phyloP scores from a whole-genome alignment of 2,888 invertebrate species.

The Bembecia ichneumoniformis region DNA sequence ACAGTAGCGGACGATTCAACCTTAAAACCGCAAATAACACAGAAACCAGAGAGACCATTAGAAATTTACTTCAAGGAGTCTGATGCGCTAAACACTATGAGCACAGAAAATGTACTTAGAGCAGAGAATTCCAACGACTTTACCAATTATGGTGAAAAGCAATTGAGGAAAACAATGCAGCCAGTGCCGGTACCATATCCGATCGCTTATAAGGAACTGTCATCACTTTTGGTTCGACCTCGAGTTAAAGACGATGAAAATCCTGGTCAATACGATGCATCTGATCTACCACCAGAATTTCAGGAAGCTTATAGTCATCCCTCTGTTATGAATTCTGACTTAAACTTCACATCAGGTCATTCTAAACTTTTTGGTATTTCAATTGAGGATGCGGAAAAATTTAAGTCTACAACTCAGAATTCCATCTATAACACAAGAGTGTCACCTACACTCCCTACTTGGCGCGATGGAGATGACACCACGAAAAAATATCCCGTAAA shows the following conservation, averaged over 20 bases:
- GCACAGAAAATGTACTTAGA: conserved; percentile 28
- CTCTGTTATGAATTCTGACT: conserved; percentile 18
- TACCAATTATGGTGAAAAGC: conserved; percentile 32
- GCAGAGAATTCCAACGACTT: conserved; percentile 46
- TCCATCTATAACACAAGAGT: conserved; percentile 68
- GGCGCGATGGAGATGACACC: conserved; percentile 51
- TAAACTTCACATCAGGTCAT: conserved; percentile 73
- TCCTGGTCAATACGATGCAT: conserved; percentile 14
- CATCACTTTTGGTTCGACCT: background rate
- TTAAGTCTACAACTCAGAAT: conserved; percentile 63
- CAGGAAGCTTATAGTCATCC: conserved; percentile 30
- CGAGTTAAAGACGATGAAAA: conserved; percentile 1
- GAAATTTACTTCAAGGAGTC: conserved; percentile 52
- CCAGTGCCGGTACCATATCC: conserved; percentile 18
- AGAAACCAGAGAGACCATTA: conserved; percentile 58
- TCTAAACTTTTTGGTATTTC: conserved; percentile 75
- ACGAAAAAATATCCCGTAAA: conserved; percentile 58
- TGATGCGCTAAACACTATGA: conserved; percentile 24
- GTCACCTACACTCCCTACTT: conserved; percentile 75
- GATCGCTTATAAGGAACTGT: conserved; percentile 19
- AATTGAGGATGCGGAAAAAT: conserved; percentile 73
- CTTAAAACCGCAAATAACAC: conserved; percentile 58
- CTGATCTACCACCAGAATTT: conserved; percentile 25
- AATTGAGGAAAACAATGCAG: conserved; percentile 22
- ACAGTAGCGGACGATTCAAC: conserved; percentile 39